Conservation (phyloP, 2,797 vertebrate species). For the Urosaurus nigricauda region DNA sequence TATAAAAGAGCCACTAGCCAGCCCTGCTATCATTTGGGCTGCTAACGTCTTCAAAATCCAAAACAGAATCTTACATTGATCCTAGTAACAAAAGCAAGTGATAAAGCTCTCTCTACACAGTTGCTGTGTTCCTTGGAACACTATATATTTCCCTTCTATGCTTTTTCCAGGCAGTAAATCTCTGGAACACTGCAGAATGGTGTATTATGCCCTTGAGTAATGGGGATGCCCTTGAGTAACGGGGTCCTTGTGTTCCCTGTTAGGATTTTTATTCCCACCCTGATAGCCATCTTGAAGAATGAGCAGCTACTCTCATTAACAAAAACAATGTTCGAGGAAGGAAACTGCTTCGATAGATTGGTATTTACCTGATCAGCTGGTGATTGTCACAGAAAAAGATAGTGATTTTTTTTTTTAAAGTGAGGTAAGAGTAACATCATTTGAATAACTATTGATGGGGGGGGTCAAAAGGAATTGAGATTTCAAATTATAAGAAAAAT, state of each 20-base stretch:
- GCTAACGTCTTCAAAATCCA: neutral
- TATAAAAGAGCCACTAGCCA: no score
- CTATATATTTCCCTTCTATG: neutral
- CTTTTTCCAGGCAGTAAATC: neutral
- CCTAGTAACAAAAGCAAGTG: neutral
- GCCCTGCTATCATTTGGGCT: no score
- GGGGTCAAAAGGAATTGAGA: neutral
- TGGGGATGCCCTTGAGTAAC: no score
- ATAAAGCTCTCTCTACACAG: neutral
- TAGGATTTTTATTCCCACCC: neutral
- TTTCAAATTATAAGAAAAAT: neutral
- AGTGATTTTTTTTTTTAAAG: neutral
- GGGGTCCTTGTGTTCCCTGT: neutral
- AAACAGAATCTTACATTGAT: neutral
- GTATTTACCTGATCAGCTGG: neutral
- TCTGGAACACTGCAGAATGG: neutral
- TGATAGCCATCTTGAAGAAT: neutral
- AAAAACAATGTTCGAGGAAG: neutral
- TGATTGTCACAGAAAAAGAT: neutral
- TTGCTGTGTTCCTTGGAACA: neutral
- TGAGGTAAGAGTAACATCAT: neutral
- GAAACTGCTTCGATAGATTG: neutral
- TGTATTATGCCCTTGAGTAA: neutral
- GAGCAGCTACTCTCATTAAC: neutral
- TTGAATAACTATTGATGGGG: neutral